A percentile compares a stretch with the other conserved stretches of the same genome.
These are phyloP conservation scores for Acanthacorydalis orientalis DNA, from an alignment of 2,888 invertebrate genomes.

Conservation along the genomic window DNA sequence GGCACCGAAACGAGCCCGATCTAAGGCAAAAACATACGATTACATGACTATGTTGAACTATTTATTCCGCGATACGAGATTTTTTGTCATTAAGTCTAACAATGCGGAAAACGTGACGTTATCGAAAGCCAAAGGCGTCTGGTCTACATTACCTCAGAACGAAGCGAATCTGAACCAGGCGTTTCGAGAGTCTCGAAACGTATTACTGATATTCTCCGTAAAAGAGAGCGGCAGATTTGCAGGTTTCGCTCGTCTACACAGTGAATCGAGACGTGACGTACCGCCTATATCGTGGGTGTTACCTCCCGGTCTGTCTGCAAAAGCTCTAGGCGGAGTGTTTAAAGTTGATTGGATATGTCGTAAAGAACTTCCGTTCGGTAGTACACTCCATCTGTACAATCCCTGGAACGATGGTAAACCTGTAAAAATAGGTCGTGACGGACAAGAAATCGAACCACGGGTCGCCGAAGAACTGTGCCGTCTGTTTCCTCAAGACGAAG, in stretches of 20 bases:
- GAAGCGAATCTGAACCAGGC: slow-evolving; percentile 93
- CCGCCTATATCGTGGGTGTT: slow-evolving; percentile 85
- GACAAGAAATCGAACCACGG: slow-evolving; percentile 92
- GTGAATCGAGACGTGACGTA: slow-evolving; percentile 79
- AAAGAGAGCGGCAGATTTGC: slow-evolving; percentile 94
- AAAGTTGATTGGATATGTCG: slow-evolving; percentile 95
- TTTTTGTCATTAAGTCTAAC: slow-evolving; percentile 95
- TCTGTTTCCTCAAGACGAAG: slow-evolving; percentile 83
- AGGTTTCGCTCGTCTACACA: slow-evolving; percentile 82
- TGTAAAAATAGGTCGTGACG: slow-evolving; percentile 97
- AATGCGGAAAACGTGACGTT: slow-evolving; percentile 92
- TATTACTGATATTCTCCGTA: slow-evolving; percentile 89
- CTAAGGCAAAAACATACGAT: slow-evolving; percentile 54
- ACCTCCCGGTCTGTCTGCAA: slow-evolving; percentile 82
- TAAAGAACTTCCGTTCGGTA: slow-evolving; percentile 82
- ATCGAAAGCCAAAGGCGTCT: slow-evolving; percentile 89
- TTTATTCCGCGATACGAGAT: slow-evolving; percentile 83
- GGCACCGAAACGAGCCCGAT: slow-evolving; percentile 22
- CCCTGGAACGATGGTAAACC: slow-evolving; percentile 98
- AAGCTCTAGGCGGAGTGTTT: slow-evolving; percentile 89
- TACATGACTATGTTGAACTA: slow-evolving; percentile 83
- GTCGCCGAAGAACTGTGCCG: slow-evolving; percentile 89
- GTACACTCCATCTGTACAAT: slow-evolving; percentile 85
- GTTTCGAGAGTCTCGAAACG: slow-evolving; percentile 81
- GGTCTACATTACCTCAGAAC: slow-evolving; percentile 96